phyloP scores from a whole-genome alignment of 2,888 invertebrate genomes.

The Archips crataeganus region DNA sequence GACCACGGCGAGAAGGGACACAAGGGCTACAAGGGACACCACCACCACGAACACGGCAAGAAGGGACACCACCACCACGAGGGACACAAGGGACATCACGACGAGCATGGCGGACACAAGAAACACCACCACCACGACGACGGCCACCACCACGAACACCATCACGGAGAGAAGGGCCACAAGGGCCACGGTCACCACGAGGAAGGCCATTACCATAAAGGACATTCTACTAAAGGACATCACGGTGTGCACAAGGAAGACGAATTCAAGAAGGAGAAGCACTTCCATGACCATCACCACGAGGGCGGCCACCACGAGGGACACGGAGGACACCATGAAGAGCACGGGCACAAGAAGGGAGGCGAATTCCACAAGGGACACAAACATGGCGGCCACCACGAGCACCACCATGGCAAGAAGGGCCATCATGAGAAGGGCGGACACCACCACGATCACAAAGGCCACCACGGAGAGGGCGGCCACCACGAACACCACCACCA shows the following conservation, averaged over 20 bases:
- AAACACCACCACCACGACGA: conserved; percentile 88
- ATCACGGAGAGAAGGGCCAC: conserved; percentile 88
- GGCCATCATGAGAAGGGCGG: conserved; percentile 93
- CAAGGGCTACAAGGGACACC: conserved; percentile 89
- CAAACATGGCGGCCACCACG: conserved; percentile 91
- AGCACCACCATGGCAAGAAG: conserved; percentile 93
- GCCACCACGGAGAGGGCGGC: conserved; percentile 92
- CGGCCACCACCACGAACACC: conserved; percentile 88
- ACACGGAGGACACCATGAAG: conserved; percentile 92
- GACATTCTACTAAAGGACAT: conserved; percentile 94
- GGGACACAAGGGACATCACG: conserved; percentile 87
- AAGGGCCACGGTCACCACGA: conserved; percentile 85
- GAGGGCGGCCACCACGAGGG: conserved; percentile 92
- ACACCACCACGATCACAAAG: conserved; percentile 92
- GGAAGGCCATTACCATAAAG: conserved; percentile 91
- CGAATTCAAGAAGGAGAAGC: conserved; percentile 94
- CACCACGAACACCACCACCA: conserved; percentile 92
- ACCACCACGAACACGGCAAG: conserved; percentile 88
- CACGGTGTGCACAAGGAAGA: conserved; percentile 94
- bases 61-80: conserved; percentile 92
- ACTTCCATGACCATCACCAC: conserved; percentile 94
- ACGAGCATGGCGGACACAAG: conserved; percentile 88
- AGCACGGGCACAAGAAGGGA: conserved; percentile 93
- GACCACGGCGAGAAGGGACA: conserved; percentile 90
- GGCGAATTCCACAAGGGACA: conserved; percentile 92